These are phyloP conservation scores for Rhamnusium bicolor DNA, from an alignment of 2,888 invertebrate species.

Conservation along the genomic window DNA sequence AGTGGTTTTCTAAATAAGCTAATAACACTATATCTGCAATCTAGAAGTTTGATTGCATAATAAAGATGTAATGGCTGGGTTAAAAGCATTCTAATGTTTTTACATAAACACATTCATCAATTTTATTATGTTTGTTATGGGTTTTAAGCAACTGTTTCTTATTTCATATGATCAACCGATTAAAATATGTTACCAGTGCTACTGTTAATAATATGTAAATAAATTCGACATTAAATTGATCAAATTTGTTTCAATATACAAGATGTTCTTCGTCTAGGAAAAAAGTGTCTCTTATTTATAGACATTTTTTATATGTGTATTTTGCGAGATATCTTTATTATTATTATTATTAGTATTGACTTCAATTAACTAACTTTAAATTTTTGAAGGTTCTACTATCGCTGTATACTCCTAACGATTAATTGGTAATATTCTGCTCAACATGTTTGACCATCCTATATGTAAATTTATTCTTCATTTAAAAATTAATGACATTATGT, in stretches of 20 bases:
- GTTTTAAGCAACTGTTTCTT: slow-evolving; percentile 10
- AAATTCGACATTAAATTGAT: neutral
- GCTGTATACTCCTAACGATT: too few species aligned
- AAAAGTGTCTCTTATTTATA: neutral
- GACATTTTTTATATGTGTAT: neutral
- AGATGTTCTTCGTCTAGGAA: neutral
- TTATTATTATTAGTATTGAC: too few species aligned
- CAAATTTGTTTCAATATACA: too few species aligned
- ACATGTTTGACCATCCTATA: too few species aligned
- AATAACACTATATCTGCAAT: neutral
- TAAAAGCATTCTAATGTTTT: slow-evolving; percentile 22
- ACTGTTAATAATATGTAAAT: neutral
- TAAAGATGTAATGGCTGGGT: neutral
- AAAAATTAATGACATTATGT: too few species aligned
- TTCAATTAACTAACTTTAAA: too few species aligned
- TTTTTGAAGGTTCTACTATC: too few species aligned
- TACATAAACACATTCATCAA: slow-evolving; percentile 17
- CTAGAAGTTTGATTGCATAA: slow-evolving; percentile 12
- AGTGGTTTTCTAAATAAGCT: neutral
- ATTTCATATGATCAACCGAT: neutral
- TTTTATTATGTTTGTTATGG: slow-evolving; percentile 7
- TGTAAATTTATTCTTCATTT: too few species aligned
- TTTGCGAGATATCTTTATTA: too few species aligned
- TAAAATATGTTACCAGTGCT: neutral
- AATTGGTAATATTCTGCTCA: too few species aligned